Evolutionary conservation across 2,797 vertebrate species (phyloP).

Genomic region (Chiroxiphia lanceolata): DNA sequence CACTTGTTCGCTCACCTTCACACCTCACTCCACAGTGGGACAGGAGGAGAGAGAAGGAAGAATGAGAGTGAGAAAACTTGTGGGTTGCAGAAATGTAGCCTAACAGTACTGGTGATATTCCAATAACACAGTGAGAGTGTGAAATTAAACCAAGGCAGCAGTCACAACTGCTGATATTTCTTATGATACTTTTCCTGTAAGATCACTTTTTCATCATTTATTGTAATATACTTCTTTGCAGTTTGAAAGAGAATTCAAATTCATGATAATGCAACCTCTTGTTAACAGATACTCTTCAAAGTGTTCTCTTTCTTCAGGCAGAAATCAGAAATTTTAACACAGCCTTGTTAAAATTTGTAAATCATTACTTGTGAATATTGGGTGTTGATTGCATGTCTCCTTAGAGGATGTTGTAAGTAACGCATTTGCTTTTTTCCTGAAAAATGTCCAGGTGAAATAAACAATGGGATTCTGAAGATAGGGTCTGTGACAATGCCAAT

Average conservation of each 20-base stretch:
- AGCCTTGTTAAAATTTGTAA: not conserved
- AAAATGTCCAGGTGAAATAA: slow-evolving; percentile 80
- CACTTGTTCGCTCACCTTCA: rapidly evolving
- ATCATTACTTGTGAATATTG: not conserved
- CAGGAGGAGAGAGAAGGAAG: not conserved
- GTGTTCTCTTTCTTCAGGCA: not conserved
- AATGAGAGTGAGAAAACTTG: not conserved
- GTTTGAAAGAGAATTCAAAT: not conserved
- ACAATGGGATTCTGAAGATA: slow-evolving; percentile 86
- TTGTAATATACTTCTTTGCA: not conserved
- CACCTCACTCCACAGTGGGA: not conserved
- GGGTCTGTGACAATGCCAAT: slow-evolving; percentile 84
- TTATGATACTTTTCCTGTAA: not conserved
- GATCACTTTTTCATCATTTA: not conserved
- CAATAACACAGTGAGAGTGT: not conserved
- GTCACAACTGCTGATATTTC: not conserved
- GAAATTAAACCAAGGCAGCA: not conserved
- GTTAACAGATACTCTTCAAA: not conserved
- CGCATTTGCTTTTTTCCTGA: slow-evolving; percentile 2
- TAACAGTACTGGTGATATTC: not conserved
- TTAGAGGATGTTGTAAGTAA: not conserved
- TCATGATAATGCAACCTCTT: not conserved
- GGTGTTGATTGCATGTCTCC: not conserved
- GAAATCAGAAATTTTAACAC: not conserved
- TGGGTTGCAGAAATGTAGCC: not conserved